These are phyloP conservation scores for Paradoxurus hermaphroditus DNA, from an alignment of 2,113 vertebrate genomes.

Conservation along the genomic window DNA sequence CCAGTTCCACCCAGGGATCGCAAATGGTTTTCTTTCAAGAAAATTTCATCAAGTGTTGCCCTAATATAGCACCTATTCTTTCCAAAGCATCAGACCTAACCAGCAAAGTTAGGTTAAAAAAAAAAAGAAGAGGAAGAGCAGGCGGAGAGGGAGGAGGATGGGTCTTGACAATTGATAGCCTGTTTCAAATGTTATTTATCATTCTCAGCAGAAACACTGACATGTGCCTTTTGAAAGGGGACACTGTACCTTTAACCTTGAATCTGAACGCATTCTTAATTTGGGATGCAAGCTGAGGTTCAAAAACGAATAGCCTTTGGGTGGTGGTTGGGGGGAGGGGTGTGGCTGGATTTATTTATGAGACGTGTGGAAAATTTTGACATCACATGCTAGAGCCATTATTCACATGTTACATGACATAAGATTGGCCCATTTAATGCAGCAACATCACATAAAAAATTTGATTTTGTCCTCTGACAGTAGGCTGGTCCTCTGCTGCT, in stretches of 20 bases:
- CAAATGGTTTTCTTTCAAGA: constrained; percentile 36
- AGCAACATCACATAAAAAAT: constrained; percentile 81
- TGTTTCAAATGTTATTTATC: constrained; percentile 81
- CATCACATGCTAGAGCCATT: constrained; percentile 84
- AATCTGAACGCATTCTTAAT: constrained; percentile 80
- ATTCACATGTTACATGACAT: constrained; percentile 84
- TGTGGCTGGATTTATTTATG: constrained; percentile 84
- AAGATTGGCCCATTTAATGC: constrained; percentile 84
- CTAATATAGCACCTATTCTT: not conserved
- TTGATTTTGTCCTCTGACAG: constrained; percentile 82
- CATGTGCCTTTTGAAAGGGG: constrained; percentile 85
- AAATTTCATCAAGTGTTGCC: not conserved
- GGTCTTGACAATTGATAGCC: constrained; percentile 77
- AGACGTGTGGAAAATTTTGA: constrained; percentile 83
- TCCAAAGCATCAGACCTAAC: constrained; percentile 25
- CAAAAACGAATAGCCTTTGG: constrained; percentile 79
- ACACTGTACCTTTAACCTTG: constrained; percentile 87
- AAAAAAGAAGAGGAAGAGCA: not conserved
- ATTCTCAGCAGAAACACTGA: constrained; percentile 80
- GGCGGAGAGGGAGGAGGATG: not conserved
- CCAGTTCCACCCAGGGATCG: not conserved
- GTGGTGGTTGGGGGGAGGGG: constrained; percentile 75
- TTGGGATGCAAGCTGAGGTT: constrained; percentile 80
- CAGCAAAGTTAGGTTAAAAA: not conserved
- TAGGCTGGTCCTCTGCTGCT: constrained; percentile 64